Percentiles rank a stretch among this genome's conserved stretches.
These are phyloP conservation scores for Malurus alboscapulatus DNA, from an alignment of 2,113 vertebrate species.

Conservation along the genomic window DNA sequence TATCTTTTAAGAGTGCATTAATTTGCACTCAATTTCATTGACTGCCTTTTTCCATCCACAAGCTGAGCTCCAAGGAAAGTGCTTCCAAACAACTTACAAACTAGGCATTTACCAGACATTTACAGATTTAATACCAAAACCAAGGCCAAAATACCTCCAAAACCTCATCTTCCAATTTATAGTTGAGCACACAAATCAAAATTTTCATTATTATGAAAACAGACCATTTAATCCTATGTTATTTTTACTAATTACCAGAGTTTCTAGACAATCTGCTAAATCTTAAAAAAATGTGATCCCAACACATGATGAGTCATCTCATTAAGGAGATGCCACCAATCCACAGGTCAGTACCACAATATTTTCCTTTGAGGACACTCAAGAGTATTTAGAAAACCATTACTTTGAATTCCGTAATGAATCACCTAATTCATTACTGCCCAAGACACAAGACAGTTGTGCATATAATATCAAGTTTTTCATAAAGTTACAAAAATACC, in stretches of 20 bases:
- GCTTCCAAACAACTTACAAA: not conserved
- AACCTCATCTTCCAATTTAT: not conserved
- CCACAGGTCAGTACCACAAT: not conserved
- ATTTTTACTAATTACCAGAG: not conserved
- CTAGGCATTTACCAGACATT: not conserved
- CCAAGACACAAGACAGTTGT: not conserved
- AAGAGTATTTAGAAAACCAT: not conserved
- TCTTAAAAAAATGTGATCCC: not conserved
- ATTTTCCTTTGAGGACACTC: not conserved
- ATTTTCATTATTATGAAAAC: not conserved
- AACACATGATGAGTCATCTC: not conserved
- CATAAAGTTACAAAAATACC: conserved; percentile 72
- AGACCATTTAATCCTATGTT: not conserved
- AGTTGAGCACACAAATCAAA: not conserved
- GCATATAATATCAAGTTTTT: not conserved
- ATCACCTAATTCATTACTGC: not conserved
- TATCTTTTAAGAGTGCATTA: not conserved
- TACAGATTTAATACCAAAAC: not conserved
- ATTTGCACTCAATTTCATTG: not conserved
- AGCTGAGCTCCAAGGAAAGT: not conserved
- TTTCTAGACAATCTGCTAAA: not conserved
- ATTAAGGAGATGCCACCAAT: not conserved
- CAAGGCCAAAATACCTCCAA: not conserved
- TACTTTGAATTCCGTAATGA: not conserved
- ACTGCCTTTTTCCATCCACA: not conserved